Evolutionary conservation across 2,113 vertebrate genomes (phyloP).

Genomic region (Aepyceros melampus): DNA sequence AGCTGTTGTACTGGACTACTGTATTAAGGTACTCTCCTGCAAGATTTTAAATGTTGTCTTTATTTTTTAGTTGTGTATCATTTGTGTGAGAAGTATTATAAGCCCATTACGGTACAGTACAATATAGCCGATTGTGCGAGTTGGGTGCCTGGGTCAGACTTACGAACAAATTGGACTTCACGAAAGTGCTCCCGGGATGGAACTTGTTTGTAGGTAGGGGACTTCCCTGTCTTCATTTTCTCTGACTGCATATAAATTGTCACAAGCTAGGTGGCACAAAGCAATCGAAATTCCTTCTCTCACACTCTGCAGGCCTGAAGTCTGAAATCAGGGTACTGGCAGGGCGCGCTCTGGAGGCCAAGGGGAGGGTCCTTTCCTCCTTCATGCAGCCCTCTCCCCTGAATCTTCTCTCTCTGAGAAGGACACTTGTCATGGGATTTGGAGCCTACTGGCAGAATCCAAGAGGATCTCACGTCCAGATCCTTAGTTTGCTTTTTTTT

Average conservation of each 20-base stretch:
- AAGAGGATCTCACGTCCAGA: neutral
- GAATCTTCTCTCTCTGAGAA: neutral
- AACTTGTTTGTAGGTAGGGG: neutral
- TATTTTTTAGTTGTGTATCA: neutral
- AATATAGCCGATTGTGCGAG: neutral
- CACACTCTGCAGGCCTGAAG: neutral
- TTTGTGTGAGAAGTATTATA: neutral
- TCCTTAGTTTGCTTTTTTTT: neutral
- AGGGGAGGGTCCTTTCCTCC: neutral
- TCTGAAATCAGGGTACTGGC: neutral
- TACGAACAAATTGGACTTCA: neutral
- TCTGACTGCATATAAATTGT: neutral
- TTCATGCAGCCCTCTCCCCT: neutral
- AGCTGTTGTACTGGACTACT: neutral
- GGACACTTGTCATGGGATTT: neutral
- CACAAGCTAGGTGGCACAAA: neutral
- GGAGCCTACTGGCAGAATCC: neutral
- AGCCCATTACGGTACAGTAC: neutral
- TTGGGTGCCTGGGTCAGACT: neutral
- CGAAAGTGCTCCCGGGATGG: fast-evolving
- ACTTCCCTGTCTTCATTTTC: neutral
- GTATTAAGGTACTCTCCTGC: neutral
- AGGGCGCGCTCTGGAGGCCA: fast-evolving
- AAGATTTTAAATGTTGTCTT: neutral
- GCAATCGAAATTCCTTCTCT: neutral